Conservation (phyloP, 1,140 invertebrate species). For the Ptiloglossa arizonensis region DNA sequence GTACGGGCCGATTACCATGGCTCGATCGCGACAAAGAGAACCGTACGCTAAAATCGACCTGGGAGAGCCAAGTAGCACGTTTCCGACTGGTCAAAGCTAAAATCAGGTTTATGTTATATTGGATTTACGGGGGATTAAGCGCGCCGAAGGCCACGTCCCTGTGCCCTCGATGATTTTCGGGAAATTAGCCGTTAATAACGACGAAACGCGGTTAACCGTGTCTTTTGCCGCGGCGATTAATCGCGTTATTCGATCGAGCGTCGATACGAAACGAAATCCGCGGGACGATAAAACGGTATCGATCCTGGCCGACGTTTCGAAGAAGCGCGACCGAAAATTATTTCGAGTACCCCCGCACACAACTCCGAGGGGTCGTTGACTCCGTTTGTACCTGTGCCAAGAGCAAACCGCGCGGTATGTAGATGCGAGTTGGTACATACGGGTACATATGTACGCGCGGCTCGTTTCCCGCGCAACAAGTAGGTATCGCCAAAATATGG, state of each 20-base stretch:
- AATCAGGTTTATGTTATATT: constrained; percentile 56
- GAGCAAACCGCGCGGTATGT: constrained; percentile 31
- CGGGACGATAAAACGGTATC: background rate
- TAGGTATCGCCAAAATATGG: constrained; percentile 78
- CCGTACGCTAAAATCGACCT: constrained; percentile 34
- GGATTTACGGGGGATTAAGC: constrained; percentile 52
- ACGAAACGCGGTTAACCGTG: constrained; percentile 58
- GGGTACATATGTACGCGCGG: constrained; percentile 55
- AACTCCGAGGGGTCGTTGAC: constrained; percentile 67
- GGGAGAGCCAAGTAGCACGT: constrained; percentile 27
- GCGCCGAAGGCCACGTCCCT: constrained; percentile 25
- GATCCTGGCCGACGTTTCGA: constrained; percentile 13
- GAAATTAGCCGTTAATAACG: constrained; percentile 64
- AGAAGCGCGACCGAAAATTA: constrained; percentile 51
- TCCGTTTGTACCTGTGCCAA: constrained; percentile 59
- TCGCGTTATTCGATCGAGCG: constrained; percentile 42
- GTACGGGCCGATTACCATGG: constrained; percentile 6
- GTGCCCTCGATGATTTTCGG: constrained; percentile 55
- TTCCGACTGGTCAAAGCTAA: constrained; percentile 52
- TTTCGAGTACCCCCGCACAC: constrained; percentile 55
- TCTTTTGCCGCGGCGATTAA: constrained; percentile 51
- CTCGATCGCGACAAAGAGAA: constrained; percentile 1
- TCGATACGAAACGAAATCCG: background rate
- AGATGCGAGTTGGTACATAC: constrained; percentile 7
- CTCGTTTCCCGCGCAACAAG: constrained; percentile 75